A percentile compares a stretch with the other conserved stretches of the same genome.
Evolutionary conservation across 2,888 invertebrate species (phyloP).

Genomic region (Kryphioiulus occultus): DNA sequence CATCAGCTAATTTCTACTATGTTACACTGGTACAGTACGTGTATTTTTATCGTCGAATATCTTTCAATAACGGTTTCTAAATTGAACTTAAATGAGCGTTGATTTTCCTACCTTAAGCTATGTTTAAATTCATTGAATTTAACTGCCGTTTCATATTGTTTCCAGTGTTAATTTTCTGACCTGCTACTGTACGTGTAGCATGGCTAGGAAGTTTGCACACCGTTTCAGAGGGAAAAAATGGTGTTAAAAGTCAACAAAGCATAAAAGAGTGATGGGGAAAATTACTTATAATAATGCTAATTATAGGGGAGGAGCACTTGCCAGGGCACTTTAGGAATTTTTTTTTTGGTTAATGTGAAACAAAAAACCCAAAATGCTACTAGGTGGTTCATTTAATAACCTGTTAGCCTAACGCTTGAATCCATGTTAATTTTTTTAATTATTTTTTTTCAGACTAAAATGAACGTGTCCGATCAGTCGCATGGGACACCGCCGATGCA

Average conservation of each 20-base stretch:
- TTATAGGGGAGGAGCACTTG: not conserved
- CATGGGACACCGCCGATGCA: conserved; percentile 63
- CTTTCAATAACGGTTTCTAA: no score
- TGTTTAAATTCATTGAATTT: no score
- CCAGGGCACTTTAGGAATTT: not conserved
- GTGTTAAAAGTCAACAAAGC: conserved; percentile 26
- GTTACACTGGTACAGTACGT: no score
- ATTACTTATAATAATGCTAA: not conserved
- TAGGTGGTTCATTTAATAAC: not conserved
- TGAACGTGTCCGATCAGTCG: conserved; percentile 69
- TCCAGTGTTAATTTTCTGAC: not conserved
- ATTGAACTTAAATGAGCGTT: no score
- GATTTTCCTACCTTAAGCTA: no score
- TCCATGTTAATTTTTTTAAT: not conserved
- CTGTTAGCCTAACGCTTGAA: not conserved
- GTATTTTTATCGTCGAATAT: no score
- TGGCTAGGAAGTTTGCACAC: not conserved
- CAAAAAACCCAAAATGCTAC: conserved; percentile 8
- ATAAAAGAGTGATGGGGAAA: conserved; percentile 17
- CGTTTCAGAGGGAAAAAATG: not conserved
- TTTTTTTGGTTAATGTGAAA: not conserved
- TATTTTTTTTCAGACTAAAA: conserved; percentile 68
- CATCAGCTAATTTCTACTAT: no score
- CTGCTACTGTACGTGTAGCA: not conserved
- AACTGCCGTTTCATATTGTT: no score